Percentiles rank a stretch among this genome's conserved stretches.
Evolutionary conservation across 2,797 vertebrate genomes (phyloP).

Genomic region (Furcifer pardalis): DNA sequence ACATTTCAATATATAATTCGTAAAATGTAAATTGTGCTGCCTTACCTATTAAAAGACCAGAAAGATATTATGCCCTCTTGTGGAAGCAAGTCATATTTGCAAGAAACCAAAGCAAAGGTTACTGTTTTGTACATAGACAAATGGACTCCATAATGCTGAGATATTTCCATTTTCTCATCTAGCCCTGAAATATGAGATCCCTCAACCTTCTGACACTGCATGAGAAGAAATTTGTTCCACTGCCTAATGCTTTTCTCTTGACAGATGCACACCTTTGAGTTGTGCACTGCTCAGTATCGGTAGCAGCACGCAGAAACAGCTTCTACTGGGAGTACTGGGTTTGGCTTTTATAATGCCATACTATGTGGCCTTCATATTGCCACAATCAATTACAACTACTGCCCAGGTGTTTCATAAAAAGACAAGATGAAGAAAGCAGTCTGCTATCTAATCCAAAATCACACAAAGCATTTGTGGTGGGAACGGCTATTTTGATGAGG

Average conservation of each 20-base stretch:
- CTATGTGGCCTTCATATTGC: background rate
- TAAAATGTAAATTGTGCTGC: background rate
- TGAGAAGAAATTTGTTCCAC: background rate
- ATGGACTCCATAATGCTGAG: background rate
- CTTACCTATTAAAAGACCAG: fast-evolving
- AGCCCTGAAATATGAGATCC: background rate
- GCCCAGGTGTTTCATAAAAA: background rate
- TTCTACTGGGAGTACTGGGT: too few relatives aligned
- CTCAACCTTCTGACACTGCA: background rate
- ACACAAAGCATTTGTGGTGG: background rate
- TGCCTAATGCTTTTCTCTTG: background rate
- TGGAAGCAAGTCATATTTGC: conserved; percentile 58
- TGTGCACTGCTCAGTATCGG: background rate
- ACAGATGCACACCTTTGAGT: background rate
- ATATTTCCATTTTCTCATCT: too few relatives aligned
- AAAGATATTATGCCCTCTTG: conserved; percentile 71
- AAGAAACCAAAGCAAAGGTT: background rate
- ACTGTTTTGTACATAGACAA: background rate
- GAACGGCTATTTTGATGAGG: background rate
- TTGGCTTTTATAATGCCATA: too few relatives aligned
- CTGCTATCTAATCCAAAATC: background rate
- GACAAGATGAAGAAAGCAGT: background rate
- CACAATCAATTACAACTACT: background rate
- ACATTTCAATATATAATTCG: background rate
- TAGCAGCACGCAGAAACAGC: background rate